Conservation (phyloP, 2,113 vertebrate species). For the Ginglymostoma cirratum region DNA sequence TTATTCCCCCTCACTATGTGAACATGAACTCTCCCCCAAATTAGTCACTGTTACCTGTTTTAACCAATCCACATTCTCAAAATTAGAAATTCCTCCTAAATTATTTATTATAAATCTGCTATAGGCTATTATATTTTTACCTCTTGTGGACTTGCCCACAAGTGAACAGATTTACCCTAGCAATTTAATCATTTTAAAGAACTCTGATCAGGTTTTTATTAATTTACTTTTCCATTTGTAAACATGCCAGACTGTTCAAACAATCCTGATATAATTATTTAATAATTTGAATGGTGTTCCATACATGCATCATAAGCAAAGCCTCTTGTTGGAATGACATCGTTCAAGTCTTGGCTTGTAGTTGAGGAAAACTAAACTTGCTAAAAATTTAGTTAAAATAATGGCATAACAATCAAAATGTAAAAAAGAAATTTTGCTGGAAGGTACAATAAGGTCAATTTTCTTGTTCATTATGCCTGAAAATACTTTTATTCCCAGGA, state of each 20-base stretch:
- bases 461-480: not conserved
- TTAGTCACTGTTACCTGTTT: not conserved
- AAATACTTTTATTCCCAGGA: not conserved
- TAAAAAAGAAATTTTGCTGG: not conserved
- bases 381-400: not conserved
- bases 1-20: not conserved
- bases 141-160: not conserved
- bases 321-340: not conserved
- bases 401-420: not conserved
- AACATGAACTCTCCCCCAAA: not conserved
- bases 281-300: not conserved
- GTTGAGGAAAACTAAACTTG: not conserved
- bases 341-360: not conserved
- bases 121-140: not conserved
- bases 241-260: not conserved
- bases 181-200: not conserved
- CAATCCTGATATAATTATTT: not conserved
- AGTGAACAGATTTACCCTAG: not conserved
- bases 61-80: not conserved
- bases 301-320: not conserved
- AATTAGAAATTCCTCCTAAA: not conserved
- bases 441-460: not conserved
- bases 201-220: not conserved
- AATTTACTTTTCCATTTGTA: not conserved
- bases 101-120: not conserved